Conservation (phyloP, 2,888 invertebrate species). For the Cephus rjabovi region DNA sequence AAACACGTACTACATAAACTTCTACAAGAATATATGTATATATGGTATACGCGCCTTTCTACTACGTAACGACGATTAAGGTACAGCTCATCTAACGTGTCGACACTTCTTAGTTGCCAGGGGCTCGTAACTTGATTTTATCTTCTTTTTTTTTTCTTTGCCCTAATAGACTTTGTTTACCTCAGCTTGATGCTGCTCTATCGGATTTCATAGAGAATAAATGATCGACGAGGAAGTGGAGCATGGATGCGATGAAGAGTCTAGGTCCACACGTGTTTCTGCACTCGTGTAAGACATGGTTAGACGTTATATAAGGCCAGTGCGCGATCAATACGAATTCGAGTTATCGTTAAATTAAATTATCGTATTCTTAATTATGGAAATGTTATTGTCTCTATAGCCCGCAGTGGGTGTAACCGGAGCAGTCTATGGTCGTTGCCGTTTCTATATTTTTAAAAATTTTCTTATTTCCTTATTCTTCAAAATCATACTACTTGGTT, state of each 20-base stretch:
- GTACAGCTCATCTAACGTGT: constrained; percentile 1
- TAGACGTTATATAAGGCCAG: constrained; percentile 2
- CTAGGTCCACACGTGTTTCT: neutral
- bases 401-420: neutral
- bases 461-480: neutral
- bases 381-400: constrained; percentile 24
- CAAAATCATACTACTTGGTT: neutral
- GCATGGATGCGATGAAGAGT: neutral
- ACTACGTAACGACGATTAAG: neutral
- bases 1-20: constrained; percentile 39
- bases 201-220: neutral
- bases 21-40: constrained; percentile 54
- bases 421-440: neutral
- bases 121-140: neutral
- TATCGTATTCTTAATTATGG: constrained; percentile 11
- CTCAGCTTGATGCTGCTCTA: neutral
- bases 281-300: neutral
- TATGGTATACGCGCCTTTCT: neutral
- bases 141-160: neutral
- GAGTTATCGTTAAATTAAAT: constrained; percentile 1
- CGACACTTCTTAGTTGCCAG: neutral
- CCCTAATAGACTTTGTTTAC: neutral
- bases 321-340: constrained; percentile 1
- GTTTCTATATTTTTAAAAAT: neutral
- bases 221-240: neutral